Evolutionary conservation across 2,113 vertebrate species (phyloP), one percentile per base, ranked within the genome.

Genomic region (Gymnogyps californianus): DNA sequence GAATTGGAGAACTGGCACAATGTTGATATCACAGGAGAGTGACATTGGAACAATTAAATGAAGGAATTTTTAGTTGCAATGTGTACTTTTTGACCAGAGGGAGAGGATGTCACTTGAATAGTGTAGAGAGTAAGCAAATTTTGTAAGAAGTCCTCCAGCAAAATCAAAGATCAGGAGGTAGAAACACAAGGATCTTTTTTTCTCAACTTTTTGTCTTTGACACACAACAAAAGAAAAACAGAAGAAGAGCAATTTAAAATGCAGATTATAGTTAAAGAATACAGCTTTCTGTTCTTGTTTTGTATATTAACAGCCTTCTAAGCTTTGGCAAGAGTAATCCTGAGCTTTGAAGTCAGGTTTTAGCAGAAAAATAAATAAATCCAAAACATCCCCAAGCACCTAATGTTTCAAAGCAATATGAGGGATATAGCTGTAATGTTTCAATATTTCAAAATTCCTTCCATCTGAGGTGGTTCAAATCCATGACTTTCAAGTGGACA

Each of bases 331-430:
- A 77, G 67, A 70, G 49, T 93, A 24, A 55, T 57, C 16, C 13
- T 6, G 11, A 92, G 15, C 49, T 83, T 80, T 79, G 46, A 74
- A 88, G n/a, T 90, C 40, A 57, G 34, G 8, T 81, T 95, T 86
- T 62, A 94, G 11, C 19, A 71, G 72, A 77, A 86, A 86, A 91
- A 58, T 17, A 80, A 77, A 72, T 28, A 90, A 86, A 77, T 8
- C 1, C 6, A 20, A 62, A 75, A 38, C 62, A 75, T 29, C 15
- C n/a, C 65, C 20, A 62, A 66, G 11, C 25, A 66, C 3, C 7
- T 87, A 34, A 70, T 31, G 8, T 84, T 94, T 84, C 64, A 78
- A 84, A 91, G 36, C 26, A 59, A 5, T 52, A 59, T 7, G 51
- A 83, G 21, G 3, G 6, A 25, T 67, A 55, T 19, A 64, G 16